Conservation (phyloP, 2,797 vertebrate genomes). For the Nasua narica region DNA sequence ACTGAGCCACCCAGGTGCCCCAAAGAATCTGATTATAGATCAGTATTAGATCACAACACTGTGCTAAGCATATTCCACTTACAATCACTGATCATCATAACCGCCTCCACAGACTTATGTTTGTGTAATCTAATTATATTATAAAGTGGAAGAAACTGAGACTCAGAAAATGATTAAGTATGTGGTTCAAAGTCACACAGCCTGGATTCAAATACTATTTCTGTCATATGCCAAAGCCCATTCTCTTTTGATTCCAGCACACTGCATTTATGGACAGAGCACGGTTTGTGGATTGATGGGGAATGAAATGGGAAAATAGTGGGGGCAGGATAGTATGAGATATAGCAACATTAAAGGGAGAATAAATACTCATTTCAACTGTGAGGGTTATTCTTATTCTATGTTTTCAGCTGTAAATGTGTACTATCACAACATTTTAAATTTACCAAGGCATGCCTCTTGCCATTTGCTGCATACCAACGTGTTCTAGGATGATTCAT, state of each 20-base stretch:
- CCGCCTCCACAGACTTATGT: background rate
- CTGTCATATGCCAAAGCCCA: background rate
- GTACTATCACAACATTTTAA: constrained; percentile 5
- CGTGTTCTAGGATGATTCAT: background rate
- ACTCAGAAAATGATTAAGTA: background rate
- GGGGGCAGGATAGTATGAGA: background rate
- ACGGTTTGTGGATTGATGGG: background rate
- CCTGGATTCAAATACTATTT: background rate
- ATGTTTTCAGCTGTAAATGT: background rate
- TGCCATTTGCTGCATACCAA: background rate
- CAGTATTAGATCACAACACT: background rate
- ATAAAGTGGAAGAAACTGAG: background rate
- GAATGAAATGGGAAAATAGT: background rate
- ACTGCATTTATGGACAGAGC: background rate
- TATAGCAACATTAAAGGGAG: background rate
- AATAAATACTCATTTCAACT: constrained; percentile 23
- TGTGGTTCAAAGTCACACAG: background rate
- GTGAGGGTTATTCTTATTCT: background rate
- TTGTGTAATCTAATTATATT: background rate
- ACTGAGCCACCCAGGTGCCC: too few species aligned
- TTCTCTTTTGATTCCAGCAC: background rate
- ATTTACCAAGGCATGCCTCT: constrained; percentile 3
- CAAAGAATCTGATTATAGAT: background rate
- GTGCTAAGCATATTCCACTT: background rate
- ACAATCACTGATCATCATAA: background rate